A percentile compares a stretch with the other conserved stretches of the same genome.
Conservation (phyloP, 2,113 vertebrate species). For the Chamaetylas fuelleborni region DNA sequence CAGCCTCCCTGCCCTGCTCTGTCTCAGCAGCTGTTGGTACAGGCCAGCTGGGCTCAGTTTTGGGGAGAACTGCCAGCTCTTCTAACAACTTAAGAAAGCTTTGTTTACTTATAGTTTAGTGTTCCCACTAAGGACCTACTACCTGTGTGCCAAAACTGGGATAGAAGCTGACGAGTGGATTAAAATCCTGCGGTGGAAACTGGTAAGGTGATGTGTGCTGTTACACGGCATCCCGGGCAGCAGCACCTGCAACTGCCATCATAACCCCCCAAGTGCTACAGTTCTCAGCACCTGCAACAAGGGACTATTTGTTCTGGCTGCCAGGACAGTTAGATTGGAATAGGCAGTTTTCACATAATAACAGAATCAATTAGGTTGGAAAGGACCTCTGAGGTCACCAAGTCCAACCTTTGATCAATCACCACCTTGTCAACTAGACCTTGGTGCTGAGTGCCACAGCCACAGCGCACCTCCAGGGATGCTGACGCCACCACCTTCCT, state of each 20-base stretch:
- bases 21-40: neutral
- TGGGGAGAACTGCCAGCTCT: neutral
- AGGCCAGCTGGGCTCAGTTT: neutral
- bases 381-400: neutral
- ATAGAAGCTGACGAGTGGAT: constrained; percentile 98
- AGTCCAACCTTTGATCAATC: neutral
- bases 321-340: neutral
- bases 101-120: constrained; percentile 80
- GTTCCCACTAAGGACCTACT: constrained; percentile 93
- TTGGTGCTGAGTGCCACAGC: neutral
- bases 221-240: neutral
- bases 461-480: neutral
- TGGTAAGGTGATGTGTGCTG: constrained; percentile 77
- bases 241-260: neutral
- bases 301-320: neutral
- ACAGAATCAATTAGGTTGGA: neutral
- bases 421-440: neutral
- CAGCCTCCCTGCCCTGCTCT: neutral
- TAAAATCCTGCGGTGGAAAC: constrained; percentile 91
- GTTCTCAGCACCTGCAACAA: neutral
- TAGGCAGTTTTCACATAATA: accelerated
- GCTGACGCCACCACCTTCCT: neutral
- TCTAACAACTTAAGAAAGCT: neutral
- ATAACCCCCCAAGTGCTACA: too few relatives aligned
- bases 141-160: constrained; percentile 90